Percentiles rank a stretch among this genome's conserved stretches.
Evolutionary conservation across 92 coral and sea anemone genomes (phyloP).

Genomic region (Pocillopora meandrina): DNA sequence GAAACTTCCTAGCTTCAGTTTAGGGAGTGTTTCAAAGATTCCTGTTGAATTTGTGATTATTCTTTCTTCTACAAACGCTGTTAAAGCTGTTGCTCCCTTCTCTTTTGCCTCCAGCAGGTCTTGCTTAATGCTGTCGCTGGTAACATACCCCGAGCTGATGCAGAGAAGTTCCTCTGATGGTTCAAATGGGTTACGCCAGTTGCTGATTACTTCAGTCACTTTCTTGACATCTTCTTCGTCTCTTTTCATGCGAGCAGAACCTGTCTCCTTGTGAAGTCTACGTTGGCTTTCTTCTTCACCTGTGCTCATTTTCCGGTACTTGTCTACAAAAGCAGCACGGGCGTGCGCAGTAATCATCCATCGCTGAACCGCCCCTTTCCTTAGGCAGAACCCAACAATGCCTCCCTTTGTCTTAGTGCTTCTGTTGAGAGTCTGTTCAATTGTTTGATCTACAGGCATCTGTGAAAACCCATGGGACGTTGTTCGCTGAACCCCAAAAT

Average conservation of each 20-base stretch:
- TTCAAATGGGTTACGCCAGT: slow-evolving; percentile 61
- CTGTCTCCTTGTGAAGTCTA: slow-evolving; percentile 62
- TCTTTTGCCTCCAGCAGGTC: slow-evolving; percentile 51
- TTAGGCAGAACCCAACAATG: slow-evolving; percentile 67
- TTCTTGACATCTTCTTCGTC: slow-evolving; percentile 70
- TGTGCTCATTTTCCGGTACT: slow-evolving; percentile 53
- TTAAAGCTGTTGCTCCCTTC: slow-evolving; percentile 26
- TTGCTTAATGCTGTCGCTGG: too few species aligned
- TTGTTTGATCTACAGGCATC: slow-evolving; percentile 66
- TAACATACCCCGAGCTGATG: slow-evolving; percentile 54
- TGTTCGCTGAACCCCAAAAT: slow-evolving; percentile 62
- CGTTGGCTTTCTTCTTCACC: slow-evolving; percentile 14
- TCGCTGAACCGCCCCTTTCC: slow-evolving; percentile 65
- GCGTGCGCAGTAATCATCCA: slow-evolving; percentile 74
- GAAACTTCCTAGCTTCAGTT: slow-evolving; percentile 48
- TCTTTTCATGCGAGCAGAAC: slow-evolving; percentile 47
- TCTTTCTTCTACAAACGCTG: slow-evolving; percentile 47
- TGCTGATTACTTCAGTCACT: slow-evolving; percentile 51
- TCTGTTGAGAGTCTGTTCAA: slow-evolving; percentile 68
- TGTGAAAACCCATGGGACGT: slow-evolving; percentile 58
- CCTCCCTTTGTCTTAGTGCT: slow-evolving; percentile 75
- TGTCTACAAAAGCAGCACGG: slow-evolving; percentile 64
- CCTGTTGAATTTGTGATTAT: slow-evolving; percentile 24
- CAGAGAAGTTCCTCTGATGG: slow-evolving; percentile 55
- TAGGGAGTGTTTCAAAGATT: slow-evolving; percentile 42